These are phyloP conservation scores for Podarcis cretensis DNA, from an alignment of 2,113 vertebrate genomes.

Conservation along the genomic window DNA sequence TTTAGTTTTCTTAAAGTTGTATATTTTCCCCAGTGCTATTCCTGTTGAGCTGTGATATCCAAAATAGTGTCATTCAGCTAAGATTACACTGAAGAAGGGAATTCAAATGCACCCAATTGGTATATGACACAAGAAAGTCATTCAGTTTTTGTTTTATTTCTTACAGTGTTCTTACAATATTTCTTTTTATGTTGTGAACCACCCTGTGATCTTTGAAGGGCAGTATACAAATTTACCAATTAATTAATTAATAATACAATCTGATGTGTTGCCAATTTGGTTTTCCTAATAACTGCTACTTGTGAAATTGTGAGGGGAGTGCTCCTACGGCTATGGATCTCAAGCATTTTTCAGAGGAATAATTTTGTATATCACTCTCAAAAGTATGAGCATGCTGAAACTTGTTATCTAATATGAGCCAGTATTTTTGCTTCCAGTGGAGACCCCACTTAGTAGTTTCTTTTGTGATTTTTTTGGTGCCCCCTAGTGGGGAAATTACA, in stretches of 20 bases:
- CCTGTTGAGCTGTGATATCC: neutral
- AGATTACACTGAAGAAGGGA: neutral
- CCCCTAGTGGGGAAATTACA: neutral
- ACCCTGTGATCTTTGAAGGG: too few species aligned
- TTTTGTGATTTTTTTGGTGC: neutral
- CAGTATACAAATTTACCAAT: too few species aligned
- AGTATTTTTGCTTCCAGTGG: too few species aligned
- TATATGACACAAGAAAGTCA: neutral
- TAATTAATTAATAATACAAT: too few species aligned
- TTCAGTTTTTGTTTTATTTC: neutral
- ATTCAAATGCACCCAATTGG: neutral
- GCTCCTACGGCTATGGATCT: neutral
- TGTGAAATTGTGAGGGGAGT: neutral
- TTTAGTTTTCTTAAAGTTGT: neutral
- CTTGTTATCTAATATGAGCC: neutral
- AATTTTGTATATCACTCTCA: neutral
- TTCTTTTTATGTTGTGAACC: too few species aligned
- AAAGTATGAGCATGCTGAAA: neutral
- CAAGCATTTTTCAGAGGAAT: neutral
- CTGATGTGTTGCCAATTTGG: too few species aligned
- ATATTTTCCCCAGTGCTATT: neutral
- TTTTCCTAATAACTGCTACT: too few species aligned
- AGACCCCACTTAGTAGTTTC: neutral
- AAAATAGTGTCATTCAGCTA: neutral
- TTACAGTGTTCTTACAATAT: too few species aligned